Percentiles rank a stretch among this genome's conserved stretches.
phyloP scores from a whole-genome alignment of 92 coral and sea anemone genomes.

The Siderastrea radians region DNA sequence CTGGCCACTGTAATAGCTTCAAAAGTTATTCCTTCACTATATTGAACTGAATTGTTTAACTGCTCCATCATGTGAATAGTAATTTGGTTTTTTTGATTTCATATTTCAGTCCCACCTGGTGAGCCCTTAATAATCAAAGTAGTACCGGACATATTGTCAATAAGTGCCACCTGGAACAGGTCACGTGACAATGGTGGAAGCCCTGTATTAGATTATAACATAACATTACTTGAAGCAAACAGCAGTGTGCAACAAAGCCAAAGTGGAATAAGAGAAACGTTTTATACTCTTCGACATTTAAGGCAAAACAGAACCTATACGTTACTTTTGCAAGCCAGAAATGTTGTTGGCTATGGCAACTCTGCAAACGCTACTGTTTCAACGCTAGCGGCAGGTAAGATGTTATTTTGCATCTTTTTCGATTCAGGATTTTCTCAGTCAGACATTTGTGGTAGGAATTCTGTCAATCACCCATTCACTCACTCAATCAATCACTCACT shows the following conservation, averaged over 20 bases:
- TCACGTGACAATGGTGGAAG: neutral
- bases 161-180: neutral
- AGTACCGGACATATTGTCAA: neutral
- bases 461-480: neutral
- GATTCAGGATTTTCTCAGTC: no score
- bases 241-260: neutral
- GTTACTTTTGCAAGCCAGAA: neutral
- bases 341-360: conserved; percentile 11
- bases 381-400: conserved; percentile 16
- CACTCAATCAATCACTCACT: neutral
- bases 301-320: conserved; percentile 10
- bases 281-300: neutral
- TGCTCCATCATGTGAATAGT: neutral
- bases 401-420: neutral
- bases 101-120: neutral
- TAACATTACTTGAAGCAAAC: neutral
- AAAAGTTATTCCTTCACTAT: no score
- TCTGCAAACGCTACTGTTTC: conserved; percentile 16
- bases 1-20: no score
- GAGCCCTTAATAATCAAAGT: neutral
- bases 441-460: no score
- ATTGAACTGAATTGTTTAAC: neutral
- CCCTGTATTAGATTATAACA: neutral
- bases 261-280: neutral
- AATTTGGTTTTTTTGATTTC: neutral